phyloP scores from a whole-genome alignment of 2,797 vertebrate genomes.

The Chloroceryle inda region DNA sequence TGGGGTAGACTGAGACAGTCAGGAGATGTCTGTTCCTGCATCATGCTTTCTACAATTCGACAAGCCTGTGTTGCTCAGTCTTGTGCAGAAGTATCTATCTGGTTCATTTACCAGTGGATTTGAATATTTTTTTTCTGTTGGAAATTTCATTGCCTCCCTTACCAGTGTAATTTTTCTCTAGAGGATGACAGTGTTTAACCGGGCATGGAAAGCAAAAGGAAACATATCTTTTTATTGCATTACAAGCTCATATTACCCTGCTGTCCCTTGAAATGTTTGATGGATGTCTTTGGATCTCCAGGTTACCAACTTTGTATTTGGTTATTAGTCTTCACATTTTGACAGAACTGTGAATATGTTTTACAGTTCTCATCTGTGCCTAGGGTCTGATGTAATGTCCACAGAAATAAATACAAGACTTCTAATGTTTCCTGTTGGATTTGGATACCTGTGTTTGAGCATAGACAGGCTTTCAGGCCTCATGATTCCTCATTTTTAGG shows the following conservation, averaged over 20 bases:
- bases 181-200: neutral
- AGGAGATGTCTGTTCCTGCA: neutral
- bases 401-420: neutral
- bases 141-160: neutral
- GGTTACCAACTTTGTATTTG: neutral
- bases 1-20: neutral
- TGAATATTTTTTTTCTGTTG: neutral
- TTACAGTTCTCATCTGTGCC: neutral
- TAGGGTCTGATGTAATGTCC: neutral
- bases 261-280: neutral
- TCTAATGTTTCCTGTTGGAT: neutral
- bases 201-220: neutral
- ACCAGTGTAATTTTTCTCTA: neutral
- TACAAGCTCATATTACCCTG: neutral
- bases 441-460: neutral
- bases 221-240: neutral
- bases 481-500: neutral
- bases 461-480: neutral
- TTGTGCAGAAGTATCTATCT: neutral
- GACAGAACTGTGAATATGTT: neutral
- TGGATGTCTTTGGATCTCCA: neutral
- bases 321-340: slow-evolving; percentile 6
- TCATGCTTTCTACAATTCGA: neutral
- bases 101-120: neutral
- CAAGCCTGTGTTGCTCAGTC: neutral